phyloP scores from a whole-genome alignment of 23 tunicate species.

The Halocynthia roretzi region DNA sequence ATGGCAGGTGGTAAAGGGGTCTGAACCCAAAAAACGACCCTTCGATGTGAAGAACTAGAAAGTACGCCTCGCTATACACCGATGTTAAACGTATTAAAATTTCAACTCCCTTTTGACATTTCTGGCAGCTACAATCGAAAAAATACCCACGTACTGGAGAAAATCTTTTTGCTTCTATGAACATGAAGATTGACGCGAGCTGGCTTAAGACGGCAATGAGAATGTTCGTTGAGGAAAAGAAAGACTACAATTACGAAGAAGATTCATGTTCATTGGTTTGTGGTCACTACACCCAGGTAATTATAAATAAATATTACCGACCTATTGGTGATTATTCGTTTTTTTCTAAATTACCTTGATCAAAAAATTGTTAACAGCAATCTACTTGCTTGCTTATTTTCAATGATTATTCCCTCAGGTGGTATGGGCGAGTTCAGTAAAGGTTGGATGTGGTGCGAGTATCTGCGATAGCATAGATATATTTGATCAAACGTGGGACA shows the following conservation, averaged over 20 bases:
- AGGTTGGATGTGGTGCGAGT: neutral
- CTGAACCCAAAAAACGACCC: too few species aligned
- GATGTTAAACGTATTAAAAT: too few species aligned
- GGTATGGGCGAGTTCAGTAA: neutral
- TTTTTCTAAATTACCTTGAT: too few species aligned
- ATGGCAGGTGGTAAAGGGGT: too few species aligned
- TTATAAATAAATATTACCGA: neutral
- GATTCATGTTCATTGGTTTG: neutral
- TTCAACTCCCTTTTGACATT: too few species aligned
- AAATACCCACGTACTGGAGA: neutral
- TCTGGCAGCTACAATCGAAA: too few species aligned
- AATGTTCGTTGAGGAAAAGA: neutral
- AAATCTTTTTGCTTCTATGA: neutral
- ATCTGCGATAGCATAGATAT: neutral
- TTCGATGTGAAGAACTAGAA: too few species aligned
- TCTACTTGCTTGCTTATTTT: too few species aligned
- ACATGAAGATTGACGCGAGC: neutral
- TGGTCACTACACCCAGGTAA: slow-evolving; percentile 2
- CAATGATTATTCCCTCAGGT: neutral
- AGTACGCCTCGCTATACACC: too few species aligned
- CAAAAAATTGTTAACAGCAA: too few species aligned
- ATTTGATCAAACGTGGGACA: too few species aligned
- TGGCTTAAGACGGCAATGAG: neutral
- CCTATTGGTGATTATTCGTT: too few species aligned
- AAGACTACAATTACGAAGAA: neutral